Percentiles rank a stretch among this genome's conserved stretches.
phyloP scores from a whole-genome alignment of 2,888 invertebrate species.

The Xestia sexstrigata region DNA sequence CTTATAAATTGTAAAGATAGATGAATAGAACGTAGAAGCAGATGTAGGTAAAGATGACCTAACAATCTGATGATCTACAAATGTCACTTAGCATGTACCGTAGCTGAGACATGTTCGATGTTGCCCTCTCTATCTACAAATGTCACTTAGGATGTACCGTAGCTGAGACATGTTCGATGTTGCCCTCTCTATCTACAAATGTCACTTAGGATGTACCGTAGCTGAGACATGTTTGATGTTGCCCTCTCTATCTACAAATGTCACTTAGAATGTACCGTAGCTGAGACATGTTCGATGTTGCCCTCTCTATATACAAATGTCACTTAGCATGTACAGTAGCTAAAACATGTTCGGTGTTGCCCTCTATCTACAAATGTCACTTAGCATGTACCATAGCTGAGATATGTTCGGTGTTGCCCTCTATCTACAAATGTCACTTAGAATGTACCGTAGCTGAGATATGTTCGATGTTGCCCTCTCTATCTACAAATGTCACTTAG shows the following conservation, averaged over 20 bases:
- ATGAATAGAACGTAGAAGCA: neutral
- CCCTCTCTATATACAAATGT: neutral
- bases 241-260: neutral
- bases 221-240: neutral
- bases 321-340: no score
- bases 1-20: neutral
- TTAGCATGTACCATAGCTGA: no score
- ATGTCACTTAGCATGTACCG: neutral
- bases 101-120: neutral
- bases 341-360: no score
- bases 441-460: no score
- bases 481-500: no score
- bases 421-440: no score
- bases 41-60: neutral
- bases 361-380: no score
- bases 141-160: neutral
- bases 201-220: neutral
- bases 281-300: neutral
- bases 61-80: neutral
- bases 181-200: neutral
- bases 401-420: no score
- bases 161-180: neutral
- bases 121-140: neutral
- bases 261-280: neutral
- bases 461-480: no score